Conservation (phyloP, 2,113 vertebrate species). For the Salminus brasiliensis region DNA sequence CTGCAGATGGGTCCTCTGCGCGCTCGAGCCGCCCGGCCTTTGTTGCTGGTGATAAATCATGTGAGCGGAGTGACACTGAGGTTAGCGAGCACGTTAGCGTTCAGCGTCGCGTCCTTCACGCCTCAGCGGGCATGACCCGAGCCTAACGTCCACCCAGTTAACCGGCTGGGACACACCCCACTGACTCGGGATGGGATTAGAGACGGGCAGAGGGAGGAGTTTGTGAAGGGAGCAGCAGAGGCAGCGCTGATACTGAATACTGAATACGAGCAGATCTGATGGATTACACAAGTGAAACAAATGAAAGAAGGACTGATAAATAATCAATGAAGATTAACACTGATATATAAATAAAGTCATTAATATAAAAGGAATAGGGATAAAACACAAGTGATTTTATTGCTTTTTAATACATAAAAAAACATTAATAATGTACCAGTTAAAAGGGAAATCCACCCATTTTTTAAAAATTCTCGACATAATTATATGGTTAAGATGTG, state of each 20-base stretch:
- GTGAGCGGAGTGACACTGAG: neutral
- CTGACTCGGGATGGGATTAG: neutral
- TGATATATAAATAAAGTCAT: too few species aligned
- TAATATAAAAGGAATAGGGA: too few species aligned
- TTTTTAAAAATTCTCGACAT: too few species aligned
- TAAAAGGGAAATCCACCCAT: too few species aligned
- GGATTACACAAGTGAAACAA: neutral
- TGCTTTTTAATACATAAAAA: too few species aligned
- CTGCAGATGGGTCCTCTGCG: constrained; percentile 50
- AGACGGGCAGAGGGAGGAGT: neutral
- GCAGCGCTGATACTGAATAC: neutral
- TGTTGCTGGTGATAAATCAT: constrained; percentile 43
- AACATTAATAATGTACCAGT: too few species aligned
- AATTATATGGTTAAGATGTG: too few species aligned
- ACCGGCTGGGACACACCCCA: constrained; percentile 19
- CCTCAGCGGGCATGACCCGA: constrained; percentile 10
- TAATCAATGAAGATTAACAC: too few species aligned
- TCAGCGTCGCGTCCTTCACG: constrained; percentile 17
- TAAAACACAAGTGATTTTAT: too few species aligned
- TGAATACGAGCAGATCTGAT: neutral
- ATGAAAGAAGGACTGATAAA: too few species aligned
- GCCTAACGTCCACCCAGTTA: constrained; percentile 4
- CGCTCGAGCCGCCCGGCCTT: neutral
- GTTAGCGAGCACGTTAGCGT: neutral
- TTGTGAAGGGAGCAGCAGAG: neutral